These are phyloP conservation scores for Catagonus wagneri DNA, from an alignment of 2,113 vertebrate species.

Conservation along the genomic window DNA sequence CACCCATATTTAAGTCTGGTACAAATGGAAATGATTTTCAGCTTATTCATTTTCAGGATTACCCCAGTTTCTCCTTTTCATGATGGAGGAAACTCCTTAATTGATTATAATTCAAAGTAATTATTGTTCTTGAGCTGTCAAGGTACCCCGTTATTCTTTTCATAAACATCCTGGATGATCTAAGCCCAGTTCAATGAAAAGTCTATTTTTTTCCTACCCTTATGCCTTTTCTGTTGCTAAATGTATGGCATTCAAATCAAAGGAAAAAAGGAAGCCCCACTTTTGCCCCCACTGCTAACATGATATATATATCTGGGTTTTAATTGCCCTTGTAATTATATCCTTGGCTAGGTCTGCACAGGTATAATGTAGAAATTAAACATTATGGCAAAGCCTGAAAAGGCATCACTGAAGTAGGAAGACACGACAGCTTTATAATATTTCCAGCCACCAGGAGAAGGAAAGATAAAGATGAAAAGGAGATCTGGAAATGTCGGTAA, in stretches of 20 bases:
- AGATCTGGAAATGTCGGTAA: conserved; percentile 37
- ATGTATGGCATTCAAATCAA: conserved; percentile 70
- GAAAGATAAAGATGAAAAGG: conserved; percentile 55
- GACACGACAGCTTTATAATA: conserved; percentile 15
- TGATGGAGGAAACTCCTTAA: conserved; percentile 62
- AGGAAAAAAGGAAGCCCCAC: conserved; percentile 48
- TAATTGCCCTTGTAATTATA: conserved; percentile 77
- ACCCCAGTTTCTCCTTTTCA: conserved; percentile 68
- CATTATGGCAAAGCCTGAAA: conserved; percentile 34
- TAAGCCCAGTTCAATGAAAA: conserved; percentile 61
- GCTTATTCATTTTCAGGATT: conserved; percentile 61
- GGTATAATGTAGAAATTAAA: conserved; percentile 52
- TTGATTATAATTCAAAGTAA: conserved; percentile 75
- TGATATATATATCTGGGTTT: conserved; percentile 61
- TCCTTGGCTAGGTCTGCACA: conserved; percentile 65
- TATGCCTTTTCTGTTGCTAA: conserved; percentile 67
- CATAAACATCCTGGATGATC: conserved; percentile 73
- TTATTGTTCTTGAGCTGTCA: conserved; percentile 75
- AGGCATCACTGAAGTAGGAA: not conserved
- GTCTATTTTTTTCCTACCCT: not conserved
- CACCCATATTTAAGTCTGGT: conserved; percentile 27
- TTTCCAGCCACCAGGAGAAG: conserved; percentile 35
- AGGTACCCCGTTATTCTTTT: conserved; percentile 70
- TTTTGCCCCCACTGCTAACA: conserved; percentile 64
- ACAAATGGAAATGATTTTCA: conserved; percentile 67